Percentiles rank a stretch among this genome's conserved stretches.
These are phyloP conservation scores for Hippocampus barbouri DNA, from an alignment of 2,113 vertebrate species.

Conservation along the genomic window DNA sequence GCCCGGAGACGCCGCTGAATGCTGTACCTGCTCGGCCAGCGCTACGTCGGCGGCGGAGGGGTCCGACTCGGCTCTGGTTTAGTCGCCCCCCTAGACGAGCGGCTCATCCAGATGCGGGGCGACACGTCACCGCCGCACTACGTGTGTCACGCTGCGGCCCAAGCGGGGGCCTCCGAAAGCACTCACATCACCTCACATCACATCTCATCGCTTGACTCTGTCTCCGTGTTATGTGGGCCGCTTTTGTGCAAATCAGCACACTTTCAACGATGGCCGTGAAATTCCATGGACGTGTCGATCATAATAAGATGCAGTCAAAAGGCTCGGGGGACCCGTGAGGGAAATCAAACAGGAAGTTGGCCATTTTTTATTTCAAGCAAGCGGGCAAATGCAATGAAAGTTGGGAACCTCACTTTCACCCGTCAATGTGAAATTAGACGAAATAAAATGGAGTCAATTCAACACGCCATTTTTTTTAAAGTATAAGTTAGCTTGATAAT, in stretches of 20 bases:
- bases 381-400: too few species aligned
- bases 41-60: constrained; percentile 37
- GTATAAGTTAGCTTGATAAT: background rate
- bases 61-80: constrained; percentile 24
- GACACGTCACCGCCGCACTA: constrained; percentile 35
- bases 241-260: constrained; percentile 10
- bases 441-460: too few species aligned
- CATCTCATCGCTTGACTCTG: background rate
- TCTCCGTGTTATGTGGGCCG: constrained; percentile 22
- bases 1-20: background rate
- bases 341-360: background rate
- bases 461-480: too few species aligned
- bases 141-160: constrained; percentile 21
- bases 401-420: background rate
- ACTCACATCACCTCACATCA: constrained; percentile 29
- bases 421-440: background rate
- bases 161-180: constrained; percentile 25
- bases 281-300: background rate
- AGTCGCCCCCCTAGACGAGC: background rate
- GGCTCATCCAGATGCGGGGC: constrained; percentile 36
- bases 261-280: background rate
- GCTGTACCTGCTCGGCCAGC: background rate
- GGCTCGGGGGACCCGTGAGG: background rate
- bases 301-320: background rate
- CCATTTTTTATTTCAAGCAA: too few species aligned